Evolutionary conservation across 2,888 invertebrate genomes (phyloP), one percentile per base, ranked within the genome.

Genomic region (Neocrepidodera transversa): DNA sequence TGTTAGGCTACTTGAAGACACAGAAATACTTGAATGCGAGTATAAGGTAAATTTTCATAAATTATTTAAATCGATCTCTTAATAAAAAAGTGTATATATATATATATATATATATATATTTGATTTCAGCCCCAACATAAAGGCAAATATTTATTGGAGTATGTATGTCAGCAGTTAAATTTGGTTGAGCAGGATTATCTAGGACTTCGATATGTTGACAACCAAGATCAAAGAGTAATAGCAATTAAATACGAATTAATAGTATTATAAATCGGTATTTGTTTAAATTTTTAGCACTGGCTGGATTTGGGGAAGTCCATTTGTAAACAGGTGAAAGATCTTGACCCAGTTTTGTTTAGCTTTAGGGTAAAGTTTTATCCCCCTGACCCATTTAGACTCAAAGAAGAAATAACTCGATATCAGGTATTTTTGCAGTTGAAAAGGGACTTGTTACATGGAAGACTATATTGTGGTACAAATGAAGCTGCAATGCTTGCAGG

Each of bases 331-430:
- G 91, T 95, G 28, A 94, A 93, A 90, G 96, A 95, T 81, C 87
- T 95, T 74, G 91, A 93, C 71, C 93, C 95, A 62, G 91, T 95
- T 74, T 82, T 96, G 61, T 93, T 98, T 78, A 96, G 95, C 81
- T 95, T 98, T 80, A 92, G 97, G 64, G 94, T 97, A 65, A 97
- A 97, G 83, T 98, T 95, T 81, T 98, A 98, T 80, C 97, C 98
- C 11, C 93, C 93, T 57, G 95, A 97, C 82, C 97, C 97, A 11
- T 86, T 93, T 78, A 86, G 93, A 53, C 83, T 98, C 66, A 94
- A 93, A 79, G 97, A 97, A 78, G 93, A 97, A 80, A 90, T 95
- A 64, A 95, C 97, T 65, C 86, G 96, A 74, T 97, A 97, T 81
- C 96, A 97, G 81, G 87, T 96, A 74, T 95, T 93, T 79, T 85